A percentile compares a stretch with the other conserved stretches of the same genome.
Evolutionary conservation across 2,113 vertebrate species (phyloP).

Genomic region (Brachyhypopomus gauderio): DNA sequence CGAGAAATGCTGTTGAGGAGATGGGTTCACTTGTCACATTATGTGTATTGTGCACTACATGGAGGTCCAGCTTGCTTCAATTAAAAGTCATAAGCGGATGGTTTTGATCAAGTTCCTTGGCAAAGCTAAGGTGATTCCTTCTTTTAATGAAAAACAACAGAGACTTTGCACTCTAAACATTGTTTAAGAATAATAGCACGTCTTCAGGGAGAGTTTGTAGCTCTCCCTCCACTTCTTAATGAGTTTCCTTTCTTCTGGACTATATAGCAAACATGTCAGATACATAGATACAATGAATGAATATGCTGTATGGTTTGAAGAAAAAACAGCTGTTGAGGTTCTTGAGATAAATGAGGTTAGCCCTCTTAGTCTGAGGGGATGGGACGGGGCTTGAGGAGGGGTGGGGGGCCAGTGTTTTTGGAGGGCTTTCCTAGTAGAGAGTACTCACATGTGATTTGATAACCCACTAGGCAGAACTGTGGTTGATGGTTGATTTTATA

Average conservation of each 20-base stretch:
- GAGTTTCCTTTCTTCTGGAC: slow-evolving; percentile 70
- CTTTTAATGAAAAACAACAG: slow-evolving; percentile 79
- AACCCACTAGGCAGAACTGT: slow-evolving; percentile 18
- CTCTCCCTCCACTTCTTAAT: slow-evolving; percentile 68
- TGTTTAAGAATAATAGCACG: slow-evolving; percentile 77
- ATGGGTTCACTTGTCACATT: slow-evolving; percentile 79
- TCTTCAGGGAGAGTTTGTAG: slow-evolving; percentile 66
- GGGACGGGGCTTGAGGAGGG: background rate
- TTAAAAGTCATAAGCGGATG: slow-evolving; percentile 77
- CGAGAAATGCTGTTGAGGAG: slow-evolving; percentile 73
- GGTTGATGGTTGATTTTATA: slow-evolving; percentile 60
- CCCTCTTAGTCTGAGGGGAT: slow-evolving; percentile 23
- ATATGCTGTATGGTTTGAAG: slow-evolving; percentile 57
- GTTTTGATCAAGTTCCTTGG: slow-evolving; percentile 76
- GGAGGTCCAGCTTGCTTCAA: slow-evolving; percentile 83
- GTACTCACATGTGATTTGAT: slow-evolving; percentile 6
- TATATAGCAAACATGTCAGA: slow-evolving; percentile 65
- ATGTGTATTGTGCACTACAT: slow-evolving; percentile 73
- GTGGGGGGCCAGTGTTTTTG: slow-evolving; percentile 35
- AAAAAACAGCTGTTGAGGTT: slow-evolving; percentile 60
- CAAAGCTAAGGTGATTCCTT: slow-evolving; percentile 82
- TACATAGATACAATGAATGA: slow-evolving; percentile 55
- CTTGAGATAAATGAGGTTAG: slow-evolving; percentile 62
- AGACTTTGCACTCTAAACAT: slow-evolving; percentile 74
- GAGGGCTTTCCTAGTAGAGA: slow-evolving; percentile 38